Base-by-base conservation (phyloP, 2,113 vertebrate genomes). In the Halichoerus grypus region DNA sequence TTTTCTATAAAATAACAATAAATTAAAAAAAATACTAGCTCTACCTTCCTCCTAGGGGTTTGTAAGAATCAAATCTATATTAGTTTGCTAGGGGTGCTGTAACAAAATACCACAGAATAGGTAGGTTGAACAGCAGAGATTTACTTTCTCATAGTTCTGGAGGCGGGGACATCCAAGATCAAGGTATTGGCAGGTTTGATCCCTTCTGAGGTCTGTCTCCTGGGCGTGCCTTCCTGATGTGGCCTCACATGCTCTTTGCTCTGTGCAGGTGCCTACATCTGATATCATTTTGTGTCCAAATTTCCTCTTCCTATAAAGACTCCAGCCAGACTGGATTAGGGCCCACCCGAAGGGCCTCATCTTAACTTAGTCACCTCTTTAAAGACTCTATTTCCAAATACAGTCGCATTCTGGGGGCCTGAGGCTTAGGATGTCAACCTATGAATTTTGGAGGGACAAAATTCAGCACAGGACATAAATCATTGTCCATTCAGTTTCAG, bases 1-100 rank as follows among this genome's bases (percentile, higher is more conserved):
- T 84, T 76, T 49, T 51, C 36, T 63, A 59, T 65, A 84, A 89
- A 94, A 92, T 72, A 42, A 88, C 67, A 91, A 28, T 36, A 90
- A 81, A 76, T 65, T 14, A 22, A 28, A 74, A 65, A 69, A 6
- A 85, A 46, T 4, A 81, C 72, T 31, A 46, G 4, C 74, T n/a
- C 61, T 14, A 33, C 4, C 7, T 91, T 88, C 22, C 4, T 46
- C 36, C 7, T 6, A 76, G 13, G 46, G 3, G 11, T 36, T 85
- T 81, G 12, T 74, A 74, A 80, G 36, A 46, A 85, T 81, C 33
- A 53, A 59, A 57, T 33, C 26, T 69, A 5, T 24, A 61, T 74
- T 74, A n/a, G 21, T 82, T 74, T 74, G 19, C 18, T 53, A 83
- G 14, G 72, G n/a, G 28, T 83, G 5, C 51, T 13, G 36, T 18